Evolutionary conservation across 1,140 invertebrate genomes (phyloP).

Genomic region (Drosophila murphyi): DNA sequence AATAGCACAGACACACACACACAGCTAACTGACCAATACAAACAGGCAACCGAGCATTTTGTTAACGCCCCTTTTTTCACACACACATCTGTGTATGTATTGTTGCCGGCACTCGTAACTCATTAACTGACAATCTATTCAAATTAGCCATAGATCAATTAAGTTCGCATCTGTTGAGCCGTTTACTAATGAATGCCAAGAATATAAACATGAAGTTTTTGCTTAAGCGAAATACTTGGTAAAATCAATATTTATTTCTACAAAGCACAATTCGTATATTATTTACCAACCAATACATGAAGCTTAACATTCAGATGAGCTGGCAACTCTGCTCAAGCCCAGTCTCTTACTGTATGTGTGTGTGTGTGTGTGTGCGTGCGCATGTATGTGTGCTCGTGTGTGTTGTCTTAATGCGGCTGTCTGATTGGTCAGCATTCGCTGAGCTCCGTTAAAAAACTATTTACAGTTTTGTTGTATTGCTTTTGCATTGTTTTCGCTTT

Average conservation of each 20-base stretch:
- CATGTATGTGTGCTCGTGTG: conserved; percentile 18
- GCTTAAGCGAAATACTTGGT: conserved; percentile 40
- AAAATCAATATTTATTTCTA: conserved; percentile 47
- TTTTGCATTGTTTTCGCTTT: conserved; percentile 57
- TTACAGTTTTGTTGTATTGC: conserved; percentile 55
- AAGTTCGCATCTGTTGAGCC: conserved; percentile 29
- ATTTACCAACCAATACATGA: conserved; percentile 8
- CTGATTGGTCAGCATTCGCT: conserved; percentile 68
- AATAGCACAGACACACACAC: conserved; percentile 40
- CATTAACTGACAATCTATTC: conserved; percentile 74
- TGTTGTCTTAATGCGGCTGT: conserved; percentile 34
- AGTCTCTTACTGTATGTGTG: conserved; percentile 7
- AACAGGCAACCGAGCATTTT: conserved; percentile 49
- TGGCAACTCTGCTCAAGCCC: conserved; percentile 67
- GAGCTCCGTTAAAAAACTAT: conserved; percentile 71
- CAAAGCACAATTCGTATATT: conserved; percentile 2
- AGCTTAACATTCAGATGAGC: conserved; percentile 17
- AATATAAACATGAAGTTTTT: conserved; percentile 33
- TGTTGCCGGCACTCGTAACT: conserved; percentile 56
- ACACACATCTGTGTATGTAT: conserved; percentile 17
- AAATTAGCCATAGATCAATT: conserved; percentile 80
- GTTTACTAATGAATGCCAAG: conserved; percentile 50
- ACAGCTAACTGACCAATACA: conserved; percentile 63
- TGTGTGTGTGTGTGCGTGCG: conserved; percentile 9
- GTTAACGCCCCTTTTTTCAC: conserved; percentile 59